Base-by-base conservation (phyloP, 2,113 vertebrate species). In the Microtus oregoni region DNA sequence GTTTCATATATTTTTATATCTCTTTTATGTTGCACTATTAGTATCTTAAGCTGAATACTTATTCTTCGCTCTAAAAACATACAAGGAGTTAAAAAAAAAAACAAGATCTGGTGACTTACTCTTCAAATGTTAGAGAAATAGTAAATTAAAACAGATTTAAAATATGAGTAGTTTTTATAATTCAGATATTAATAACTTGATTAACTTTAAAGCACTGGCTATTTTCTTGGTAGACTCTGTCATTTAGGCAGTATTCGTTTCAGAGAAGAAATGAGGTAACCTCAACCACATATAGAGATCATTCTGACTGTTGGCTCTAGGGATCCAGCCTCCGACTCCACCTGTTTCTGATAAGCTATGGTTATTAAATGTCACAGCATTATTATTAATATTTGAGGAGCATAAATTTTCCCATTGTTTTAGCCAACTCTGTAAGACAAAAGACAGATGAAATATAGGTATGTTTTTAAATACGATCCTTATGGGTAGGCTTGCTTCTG, bases 401-500 rank as follows among this genome's bases (percentile, higher is more conserved):
- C 13, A 89, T 63, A 90, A 65, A 94, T 65, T 76, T 63, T 22
- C 58, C 52, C 67, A 67, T 70, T 77, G 82, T 94, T 90, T 67
- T 26, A 38, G 65, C 67, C n/a, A 95, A 55, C 35, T 94, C 19
- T 55, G 12, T 89, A 65, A 67, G 86, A 88, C 65, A 61, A 87
- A 96, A 89, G 55, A 52, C n/a, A 92, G 89, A 86, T 88, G 83
- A 90, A 86, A 9, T 70, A 90, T 30, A 96, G 58, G 41, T 68
- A 68, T 87, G 68, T 58, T 82, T 94, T 97, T 93, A 77, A 92
- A 86, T 90, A 79, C 90, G 70, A 19, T 47, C 35, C 8, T 20
- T 79, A 32, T 95, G 94, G 86, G 61, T 95, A 94, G 95, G 88
- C 38, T 92, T 91, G 70, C 26, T 1, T 88, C 90, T 78, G 85